phyloP scores from a whole-genome alignment of 1,140 invertebrate species.

The Drosophila mauritiana region DNA sequence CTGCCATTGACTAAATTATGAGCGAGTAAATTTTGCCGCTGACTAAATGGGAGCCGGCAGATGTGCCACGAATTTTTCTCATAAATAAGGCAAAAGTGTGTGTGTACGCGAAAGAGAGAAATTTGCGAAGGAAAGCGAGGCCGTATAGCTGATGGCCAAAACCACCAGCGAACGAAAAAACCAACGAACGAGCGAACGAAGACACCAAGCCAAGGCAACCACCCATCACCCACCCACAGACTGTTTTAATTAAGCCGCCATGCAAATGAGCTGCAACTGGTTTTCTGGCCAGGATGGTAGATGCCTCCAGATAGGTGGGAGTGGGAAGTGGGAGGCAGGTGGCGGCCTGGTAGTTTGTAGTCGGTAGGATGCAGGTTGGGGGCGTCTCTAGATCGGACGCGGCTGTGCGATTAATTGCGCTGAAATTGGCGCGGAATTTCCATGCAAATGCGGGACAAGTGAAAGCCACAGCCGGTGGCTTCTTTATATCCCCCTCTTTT shows the following conservation, averaged over 20 bases:
- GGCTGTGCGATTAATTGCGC: constrained; percentile 78
- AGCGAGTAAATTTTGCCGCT: constrained; percentile 48
- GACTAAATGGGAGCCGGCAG: constrained; percentile 61
- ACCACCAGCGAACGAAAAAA: constrained; percentile 13
- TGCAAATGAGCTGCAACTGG: constrained; percentile 69
- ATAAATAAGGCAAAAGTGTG: constrained; percentile 51
- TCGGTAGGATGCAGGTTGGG: constrained; percentile 41
- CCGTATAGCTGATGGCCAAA: constrained; percentile 48
- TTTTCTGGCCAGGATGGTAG: constrained; percentile 40
- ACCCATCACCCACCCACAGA: constrained; percentile 66
- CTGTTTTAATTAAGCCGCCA: constrained; percentile 80
- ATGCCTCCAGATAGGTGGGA: constrained; percentile 4
- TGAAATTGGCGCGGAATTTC: constrained; percentile 74
- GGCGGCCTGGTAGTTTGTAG: constrained; percentile 9
- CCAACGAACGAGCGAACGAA: constrained; percentile 4
- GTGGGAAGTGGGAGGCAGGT: not conserved
- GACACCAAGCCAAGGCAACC: constrained; percentile 10
- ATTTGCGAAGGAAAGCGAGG: constrained; percentile 67
- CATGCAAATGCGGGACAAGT: constrained; percentile 73
- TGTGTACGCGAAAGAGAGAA: constrained; percentile 42
- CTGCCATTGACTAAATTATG: constrained; percentile 57
- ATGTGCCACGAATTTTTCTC: constrained; percentile 72
- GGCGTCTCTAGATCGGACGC: constrained; percentile 60
- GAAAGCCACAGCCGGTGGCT: constrained; percentile 71
- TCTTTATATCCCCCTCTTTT: constrained; percentile 53